Evolutionary conservation across 2,888 invertebrate species (phyloP).

Genomic region (Aporophyla lueneburgensis): DNA sequence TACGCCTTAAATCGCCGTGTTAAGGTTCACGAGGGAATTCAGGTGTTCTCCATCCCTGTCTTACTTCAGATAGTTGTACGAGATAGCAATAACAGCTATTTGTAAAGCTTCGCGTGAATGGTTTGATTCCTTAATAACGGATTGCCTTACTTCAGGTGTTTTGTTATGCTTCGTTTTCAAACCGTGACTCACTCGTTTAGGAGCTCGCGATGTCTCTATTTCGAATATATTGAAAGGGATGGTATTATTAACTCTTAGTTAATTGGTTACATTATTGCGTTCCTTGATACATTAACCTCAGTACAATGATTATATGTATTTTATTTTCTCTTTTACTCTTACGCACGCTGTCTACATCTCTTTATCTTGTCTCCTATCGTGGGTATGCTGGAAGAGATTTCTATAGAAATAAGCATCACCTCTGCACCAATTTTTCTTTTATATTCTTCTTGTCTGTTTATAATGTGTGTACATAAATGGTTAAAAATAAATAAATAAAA

Average conservation of each 20-base stretch:
- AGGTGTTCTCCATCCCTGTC: conserved; percentile 70
- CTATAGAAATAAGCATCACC: too few species aligned
- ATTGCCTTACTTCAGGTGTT: conserved; percentile 70
- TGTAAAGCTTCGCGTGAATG: conserved; percentile 73
- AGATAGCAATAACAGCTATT: conserved; percentile 78
- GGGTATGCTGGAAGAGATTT: too few species aligned
- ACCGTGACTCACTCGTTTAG: conserved; percentile 43
- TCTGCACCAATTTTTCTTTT: too few species aligned
- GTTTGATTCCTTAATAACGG: conserved; percentile 76
- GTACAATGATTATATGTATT: too few species aligned
- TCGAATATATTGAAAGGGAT: conserved; percentile 27
- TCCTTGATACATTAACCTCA: not conserved
- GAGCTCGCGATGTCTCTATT: conserved; percentile 43
- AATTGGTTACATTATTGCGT: conserved; percentile 17
- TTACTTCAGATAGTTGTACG: conserved; percentile 72
- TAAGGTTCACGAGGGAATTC: conserved; percentile 80
- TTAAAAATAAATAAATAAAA: too few species aligned
- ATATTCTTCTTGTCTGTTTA: too few species aligned
- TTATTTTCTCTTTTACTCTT: too few species aligned
- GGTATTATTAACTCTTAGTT: conserved; percentile 13
- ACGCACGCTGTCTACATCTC: too few species aligned
- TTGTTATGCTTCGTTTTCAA: conserved; percentile 63
- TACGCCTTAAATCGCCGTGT: conserved; percentile 77
- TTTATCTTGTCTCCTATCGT: too few species aligned
- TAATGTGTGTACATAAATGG: too few species aligned